Percentiles rank a stretch among this genome's conserved stretches.
Conservation (phyloP, 1,140 invertebrate species). For the Pemphigus obesinymphae region DNA sequence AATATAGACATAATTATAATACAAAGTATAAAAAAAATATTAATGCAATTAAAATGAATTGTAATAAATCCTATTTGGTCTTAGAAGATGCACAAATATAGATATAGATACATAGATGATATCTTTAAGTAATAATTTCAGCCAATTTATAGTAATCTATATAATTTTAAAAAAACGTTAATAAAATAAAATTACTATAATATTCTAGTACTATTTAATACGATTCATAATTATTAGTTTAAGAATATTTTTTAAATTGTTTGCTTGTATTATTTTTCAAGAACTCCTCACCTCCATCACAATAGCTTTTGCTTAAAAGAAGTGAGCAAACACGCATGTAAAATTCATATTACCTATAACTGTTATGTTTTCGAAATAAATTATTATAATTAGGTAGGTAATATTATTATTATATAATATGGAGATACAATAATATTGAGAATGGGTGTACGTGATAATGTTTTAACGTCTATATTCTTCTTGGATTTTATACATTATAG, state of each 20-base stretch:
- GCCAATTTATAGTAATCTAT: neutral
- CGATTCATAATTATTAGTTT: neutral
- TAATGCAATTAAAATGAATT: neutral
- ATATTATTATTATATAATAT: no score
- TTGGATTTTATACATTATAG: no score
- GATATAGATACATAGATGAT: no score
- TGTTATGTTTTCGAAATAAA: neutral
- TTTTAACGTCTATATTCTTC: no score
- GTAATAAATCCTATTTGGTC: neutral
- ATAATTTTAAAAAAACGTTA: neutral
- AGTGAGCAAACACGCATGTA: neutral
- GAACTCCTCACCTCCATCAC: neutral
- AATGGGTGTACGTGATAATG: no score
- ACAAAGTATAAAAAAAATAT: no score
- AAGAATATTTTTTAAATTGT: neutral
- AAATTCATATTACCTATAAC: neutral
- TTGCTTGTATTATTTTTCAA: neutral
- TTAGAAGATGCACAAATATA: neutral
- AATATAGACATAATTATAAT: no score
- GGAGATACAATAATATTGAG: no score
- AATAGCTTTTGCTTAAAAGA: neutral
- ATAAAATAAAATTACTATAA: neutral
- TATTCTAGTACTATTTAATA: neutral
- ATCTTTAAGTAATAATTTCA: neutral
- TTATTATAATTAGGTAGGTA: no score